Evolutionary conservation across 2,113 vertebrate species (phyloP).

Genomic region (Cochlearius cochlearius): DNA sequence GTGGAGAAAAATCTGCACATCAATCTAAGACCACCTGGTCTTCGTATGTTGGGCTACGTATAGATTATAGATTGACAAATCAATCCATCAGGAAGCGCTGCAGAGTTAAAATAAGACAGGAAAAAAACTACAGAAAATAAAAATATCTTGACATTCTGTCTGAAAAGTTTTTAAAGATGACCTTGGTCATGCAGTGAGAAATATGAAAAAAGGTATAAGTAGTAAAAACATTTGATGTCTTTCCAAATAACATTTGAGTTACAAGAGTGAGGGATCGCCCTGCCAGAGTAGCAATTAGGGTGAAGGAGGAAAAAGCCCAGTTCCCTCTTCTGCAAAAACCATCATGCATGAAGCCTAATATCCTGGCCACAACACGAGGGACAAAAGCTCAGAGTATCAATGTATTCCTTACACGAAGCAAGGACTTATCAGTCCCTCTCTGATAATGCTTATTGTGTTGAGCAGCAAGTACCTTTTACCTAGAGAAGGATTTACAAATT

Average conservation of each 20-base stretch:
- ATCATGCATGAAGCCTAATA: not conserved
- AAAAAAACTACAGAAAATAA: not conserved
- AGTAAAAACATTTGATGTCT: not conserved
- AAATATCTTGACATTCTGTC: not conserved
- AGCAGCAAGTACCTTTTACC: not conserved
- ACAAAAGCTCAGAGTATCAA: not conserved
- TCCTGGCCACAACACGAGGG: not conserved
- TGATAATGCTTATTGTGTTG: not conserved
- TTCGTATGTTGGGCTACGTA: not conserved
- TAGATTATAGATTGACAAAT: not conserved
- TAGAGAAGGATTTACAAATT: not conserved
- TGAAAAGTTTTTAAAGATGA: not conserved
- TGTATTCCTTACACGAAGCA: not conserved
- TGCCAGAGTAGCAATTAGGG: not conserved
- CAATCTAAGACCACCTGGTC: not conserved
- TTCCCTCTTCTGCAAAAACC: not conserved
- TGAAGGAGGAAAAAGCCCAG: not conserved
- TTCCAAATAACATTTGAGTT: not conserved
- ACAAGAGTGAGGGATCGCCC: not conserved
- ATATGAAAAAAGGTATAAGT: not conserved
- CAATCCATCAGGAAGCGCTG: not conserved
- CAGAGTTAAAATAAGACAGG: not conserved
- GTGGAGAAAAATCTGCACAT: not conserved
- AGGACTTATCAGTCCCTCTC: not conserved
- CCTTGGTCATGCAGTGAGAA: not conserved